Percentiles rank a stretch among this genome's conserved stretches.
Evolutionary conservation across 1,140 invertebrate species (phyloP).

Genomic region (Penaeus japonicus): DNA sequence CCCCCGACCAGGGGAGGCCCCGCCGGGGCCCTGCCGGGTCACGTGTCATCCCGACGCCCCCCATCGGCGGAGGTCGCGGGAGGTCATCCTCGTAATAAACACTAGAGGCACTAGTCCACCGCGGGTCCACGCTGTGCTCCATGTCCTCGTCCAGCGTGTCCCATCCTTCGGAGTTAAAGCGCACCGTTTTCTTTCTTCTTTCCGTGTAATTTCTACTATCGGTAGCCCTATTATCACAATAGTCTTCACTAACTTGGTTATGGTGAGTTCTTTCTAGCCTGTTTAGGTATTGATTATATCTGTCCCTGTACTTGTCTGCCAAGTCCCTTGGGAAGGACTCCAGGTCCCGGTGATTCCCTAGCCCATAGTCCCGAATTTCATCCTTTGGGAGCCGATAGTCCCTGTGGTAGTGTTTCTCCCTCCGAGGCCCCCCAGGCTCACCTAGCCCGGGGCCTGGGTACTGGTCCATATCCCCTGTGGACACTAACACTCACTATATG

Average conservation of each 20-base stretch:
- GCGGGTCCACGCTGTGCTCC: conserved; percentile 53
- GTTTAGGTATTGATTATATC: conserved; percentile 57
- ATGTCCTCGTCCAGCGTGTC: conserved; percentile 57
- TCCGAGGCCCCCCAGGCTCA: conserved; percentile 35
- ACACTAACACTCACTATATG: conserved; percentile 26
- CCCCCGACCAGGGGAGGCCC: conserved; percentile 29
- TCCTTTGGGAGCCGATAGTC: conserved; percentile 59
- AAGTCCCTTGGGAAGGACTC: conserved; percentile 53
- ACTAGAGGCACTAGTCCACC: conserved; percentile 58
- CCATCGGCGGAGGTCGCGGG: conserved; percentile 32
- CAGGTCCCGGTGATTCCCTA: conserved; percentile 48
- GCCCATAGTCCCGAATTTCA: conserved; percentile 59
- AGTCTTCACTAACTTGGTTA: conserved; percentile 56
- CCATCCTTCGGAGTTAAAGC: conserved; percentile 60
- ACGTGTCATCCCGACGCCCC: conserved; percentile 21
- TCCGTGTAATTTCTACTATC: conserved; percentile 59
- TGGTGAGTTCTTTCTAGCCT: conserved; percentile 55
- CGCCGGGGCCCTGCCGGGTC: conserved; percentile 15
- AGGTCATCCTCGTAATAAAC: conserved; percentile 59
- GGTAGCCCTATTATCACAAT: conserved; percentile 59
- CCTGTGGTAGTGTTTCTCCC: conserved; percentile 58
- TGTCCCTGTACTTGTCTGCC: conserved; percentile 54
- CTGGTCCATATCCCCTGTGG: conserved; percentile 51
- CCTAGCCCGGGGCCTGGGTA: conserved; percentile 36
- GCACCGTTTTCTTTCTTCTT: conserved; percentile 59